Percentiles rank a stretch among this genome's conserved stretches.
These are phyloP conservation scores for Heliocidaris erythrogramma DNA, from an alignment of 35 echinoderm and acorn worm species.

Conservation along the genomic window DNA sequence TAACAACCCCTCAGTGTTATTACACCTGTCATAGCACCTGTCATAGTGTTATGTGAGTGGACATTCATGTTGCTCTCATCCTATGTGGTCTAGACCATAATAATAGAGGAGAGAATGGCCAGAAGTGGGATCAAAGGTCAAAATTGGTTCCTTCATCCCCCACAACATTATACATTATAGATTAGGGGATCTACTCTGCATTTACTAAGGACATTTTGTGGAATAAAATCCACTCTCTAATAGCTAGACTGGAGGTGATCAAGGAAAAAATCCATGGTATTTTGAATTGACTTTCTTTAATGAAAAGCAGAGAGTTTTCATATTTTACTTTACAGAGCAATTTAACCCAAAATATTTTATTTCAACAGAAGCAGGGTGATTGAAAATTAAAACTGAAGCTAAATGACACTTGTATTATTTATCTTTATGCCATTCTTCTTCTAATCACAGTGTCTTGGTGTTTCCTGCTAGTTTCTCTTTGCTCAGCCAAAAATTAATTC, in stretches of 20 bases:
- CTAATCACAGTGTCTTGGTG: not conserved
- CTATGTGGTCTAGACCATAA: not conserved
- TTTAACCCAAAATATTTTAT: too few species aligned
- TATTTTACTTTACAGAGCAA: too few species aligned
- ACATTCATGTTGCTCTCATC: constrained; percentile 1
- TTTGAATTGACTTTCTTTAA: too few species aligned
- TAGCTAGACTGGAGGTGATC: too few species aligned
- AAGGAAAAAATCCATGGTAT: too few species aligned
- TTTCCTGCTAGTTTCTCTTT: not conserved
- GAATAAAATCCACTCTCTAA: too few species aligned
- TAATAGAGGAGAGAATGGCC: not conserved
- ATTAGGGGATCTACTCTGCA: too few species aligned
- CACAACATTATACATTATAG: too few species aligned
- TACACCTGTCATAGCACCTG: not conserved
- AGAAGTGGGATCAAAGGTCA: not conserved
- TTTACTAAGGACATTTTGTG: too few species aligned
- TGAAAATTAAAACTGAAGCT: not conserved
- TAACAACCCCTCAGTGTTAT: not conserved
- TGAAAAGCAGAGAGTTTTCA: too few species aligned
- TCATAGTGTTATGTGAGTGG: not conserved
- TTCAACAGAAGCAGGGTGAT: not conserved
- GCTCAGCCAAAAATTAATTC: not conserved
- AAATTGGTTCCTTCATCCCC: not conserved
- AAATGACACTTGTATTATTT: not conserved
- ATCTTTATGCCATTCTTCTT: not conserved